Percentiles rank a stretch among this genome's conserved stretches.
phyloP scores from a whole-genome alignment of 1,140 invertebrate genomes.

The Lerema accius region DNA sequence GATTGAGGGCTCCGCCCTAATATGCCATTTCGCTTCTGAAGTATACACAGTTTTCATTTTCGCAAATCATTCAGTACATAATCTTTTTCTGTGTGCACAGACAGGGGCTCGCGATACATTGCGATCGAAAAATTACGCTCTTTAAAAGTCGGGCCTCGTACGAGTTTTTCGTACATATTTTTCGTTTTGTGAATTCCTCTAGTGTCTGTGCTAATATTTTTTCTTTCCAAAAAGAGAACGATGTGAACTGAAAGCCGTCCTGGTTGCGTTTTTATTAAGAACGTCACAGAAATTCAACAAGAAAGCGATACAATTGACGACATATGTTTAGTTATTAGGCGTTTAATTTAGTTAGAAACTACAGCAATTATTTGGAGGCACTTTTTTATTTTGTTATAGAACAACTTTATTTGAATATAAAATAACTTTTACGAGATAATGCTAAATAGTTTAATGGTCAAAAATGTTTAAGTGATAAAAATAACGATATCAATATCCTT shows the following conservation, averaged over 20 bases:
- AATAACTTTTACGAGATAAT: too few relatives aligned
- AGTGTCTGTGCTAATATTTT: conserved; percentile 33
- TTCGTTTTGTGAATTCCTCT: conserved; percentile 32
- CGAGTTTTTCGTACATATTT: conserved; percentile 33
- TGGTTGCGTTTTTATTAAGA: conserved; percentile 32
- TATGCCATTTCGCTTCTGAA: conserved; percentile 8
- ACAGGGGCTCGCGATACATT: conserved; percentile 23
- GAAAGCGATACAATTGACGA: conserved; percentile 12
- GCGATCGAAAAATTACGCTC: conserved; percentile 33
- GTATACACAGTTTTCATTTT: conserved; percentile 28
- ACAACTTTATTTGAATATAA: too few relatives aligned
- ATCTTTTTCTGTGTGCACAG: conserved; percentile 28
- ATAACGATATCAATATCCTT: too few relatives aligned
- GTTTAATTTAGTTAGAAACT: neutral
- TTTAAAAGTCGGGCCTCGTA: conserved; percentile 28
- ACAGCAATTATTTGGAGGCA: too few relatives aligned
- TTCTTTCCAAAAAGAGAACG: conserved; percentile 29
- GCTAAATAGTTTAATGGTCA: too few relatives aligned
- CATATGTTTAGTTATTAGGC: conserved; percentile 2
- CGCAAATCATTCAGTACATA: conserved; percentile 32
- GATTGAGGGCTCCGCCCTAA: conserved; percentile 5
- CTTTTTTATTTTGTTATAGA: too few relatives aligned
- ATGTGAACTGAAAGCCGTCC: conserved; percentile 25
- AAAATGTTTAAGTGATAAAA: too few relatives aligned
- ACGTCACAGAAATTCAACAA: conserved; percentile 15